These are phyloP conservation scores for Eurytoma adleriae DNA, from an alignment of 2,888 invertebrate genomes.

Conservation along the genomic window DNA sequence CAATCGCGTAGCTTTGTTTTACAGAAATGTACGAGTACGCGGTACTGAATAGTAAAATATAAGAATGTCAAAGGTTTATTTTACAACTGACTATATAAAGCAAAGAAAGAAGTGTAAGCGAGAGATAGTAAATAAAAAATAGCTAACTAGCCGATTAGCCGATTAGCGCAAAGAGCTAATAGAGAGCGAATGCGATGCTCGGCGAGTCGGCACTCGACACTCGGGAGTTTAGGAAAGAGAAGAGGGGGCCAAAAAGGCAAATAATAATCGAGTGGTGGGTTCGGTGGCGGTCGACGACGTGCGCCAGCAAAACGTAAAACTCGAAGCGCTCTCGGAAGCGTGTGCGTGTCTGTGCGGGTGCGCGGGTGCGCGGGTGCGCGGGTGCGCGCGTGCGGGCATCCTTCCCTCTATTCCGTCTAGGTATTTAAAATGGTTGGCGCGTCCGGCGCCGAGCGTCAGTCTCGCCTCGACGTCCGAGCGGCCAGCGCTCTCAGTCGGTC, in stretches of 20 bases:
- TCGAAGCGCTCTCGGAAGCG: neutral
- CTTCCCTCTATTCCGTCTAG: slow-evolving; percentile 26
- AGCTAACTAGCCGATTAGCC: no score
- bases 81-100: no score
- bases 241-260: slow-evolving; percentile 2
- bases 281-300: neutral
- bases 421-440: slow-evolving; percentile 52
- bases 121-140: neutral
- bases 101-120: neutral
- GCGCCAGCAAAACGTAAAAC: neutral
- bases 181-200: neutral
- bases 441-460: slow-evolving; percentile 51
- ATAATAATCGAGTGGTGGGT: slow-evolving; percentile 11
- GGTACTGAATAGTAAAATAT: no score
- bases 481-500: slow-evolving; percentile 17
- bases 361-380: slow-evolving; percentile 27
- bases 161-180: no score
- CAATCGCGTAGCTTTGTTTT: no score
- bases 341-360: slow-evolving; percentile 21
- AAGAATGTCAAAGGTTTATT: no score
- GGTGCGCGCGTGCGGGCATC: slow-evolving; percentile 1
- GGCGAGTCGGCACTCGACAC: neutral
- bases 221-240: neutral
- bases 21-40: no score
- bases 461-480: slow-evolving; percentile 45